Percentiles rank a stretch among this genome's conserved stretches.
Conservation (phyloP, 2,888 invertebrate species). For the Caenorhabditis sp. region DNA sequence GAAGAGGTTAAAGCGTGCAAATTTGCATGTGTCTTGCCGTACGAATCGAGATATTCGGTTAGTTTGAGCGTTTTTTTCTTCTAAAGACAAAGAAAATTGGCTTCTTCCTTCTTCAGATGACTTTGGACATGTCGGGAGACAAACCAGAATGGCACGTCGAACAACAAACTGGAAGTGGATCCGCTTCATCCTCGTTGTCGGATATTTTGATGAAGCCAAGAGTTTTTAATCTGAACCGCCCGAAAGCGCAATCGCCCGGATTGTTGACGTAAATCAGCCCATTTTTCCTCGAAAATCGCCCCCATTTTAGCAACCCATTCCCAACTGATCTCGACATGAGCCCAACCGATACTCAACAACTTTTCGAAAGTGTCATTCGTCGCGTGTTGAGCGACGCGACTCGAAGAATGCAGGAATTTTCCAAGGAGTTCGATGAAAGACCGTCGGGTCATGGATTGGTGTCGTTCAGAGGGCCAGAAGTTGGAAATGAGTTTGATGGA, state of each 20-base stretch:
- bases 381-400: not conserved
- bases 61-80: not conserved
- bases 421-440: not conserved
- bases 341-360: not conserved
- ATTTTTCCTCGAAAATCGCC: not conserved
- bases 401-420: not conserved
- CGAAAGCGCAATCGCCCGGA: no score
- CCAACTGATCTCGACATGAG: not conserved
- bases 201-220: not conserved
- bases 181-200: not conserved
- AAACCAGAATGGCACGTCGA: slow-evolving; percentile 1
- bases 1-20: slow-evolving; percentile 28
- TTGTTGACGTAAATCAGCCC: not conserved
- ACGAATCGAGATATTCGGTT: slow-evolving; percentile 5
- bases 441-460: not conserved
- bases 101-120: slow-evolving; percentile 1
- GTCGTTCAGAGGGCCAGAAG: not conserved
- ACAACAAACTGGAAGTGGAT: not conserved
- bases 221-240: not conserved
- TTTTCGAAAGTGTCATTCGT: not conserved
- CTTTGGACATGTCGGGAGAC: slow-evolving; percentile 2
- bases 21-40: slow-evolving; percentile 35
- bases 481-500: not conserved
- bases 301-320: not conserved
- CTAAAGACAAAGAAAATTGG: no score